Evolutionary conservation across 2,888 invertebrate genomes (phyloP).

Genomic region (Dryocosmus kuriphilus): DNA sequence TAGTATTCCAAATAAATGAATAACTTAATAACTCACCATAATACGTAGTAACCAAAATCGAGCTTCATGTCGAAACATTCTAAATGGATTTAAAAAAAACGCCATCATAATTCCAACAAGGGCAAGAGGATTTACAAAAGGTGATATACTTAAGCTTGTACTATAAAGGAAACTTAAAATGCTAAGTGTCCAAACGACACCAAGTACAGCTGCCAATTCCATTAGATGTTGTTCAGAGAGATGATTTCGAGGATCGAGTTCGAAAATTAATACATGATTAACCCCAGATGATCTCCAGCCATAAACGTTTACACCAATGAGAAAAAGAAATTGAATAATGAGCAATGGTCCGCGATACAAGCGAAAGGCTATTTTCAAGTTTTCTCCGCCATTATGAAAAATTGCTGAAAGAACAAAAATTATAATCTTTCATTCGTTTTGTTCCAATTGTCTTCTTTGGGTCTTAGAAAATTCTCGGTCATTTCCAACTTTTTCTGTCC

Average conservation of each 20-base stretch:
- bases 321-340: constrained; percentile 93
- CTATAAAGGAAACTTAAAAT: constrained; percentile 91
- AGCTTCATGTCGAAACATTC: constrained; percentile 94
- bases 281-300: constrained; percentile 98
- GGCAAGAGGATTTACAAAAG: constrained; percentile 94
- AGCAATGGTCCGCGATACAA: constrained; percentile 96
- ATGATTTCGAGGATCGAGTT: constrained; percentile 96
- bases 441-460: neutral
- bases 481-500: too few species aligned
- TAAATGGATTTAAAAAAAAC: constrained; percentile 95
- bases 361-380: constrained; percentile 92
- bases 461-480: neutral
- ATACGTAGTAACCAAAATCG: constrained; percentile 96
- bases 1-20: neutral
- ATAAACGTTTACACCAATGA: constrained; percentile 97
- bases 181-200: constrained; percentile 96
- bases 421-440: neutral
- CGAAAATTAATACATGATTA: constrained; percentile 98
- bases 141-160: constrained; percentile 91
- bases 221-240: constrained; percentile 95
- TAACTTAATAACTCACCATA: constrained; percentile 83
- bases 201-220: constrained; percentile 95
- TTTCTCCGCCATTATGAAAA: constrained; percentile 86
- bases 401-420: constrained; percentile 80
- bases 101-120: constrained; percentile 88